Evolutionary conservation across 2,797 vertebrate species (phyloP).

Genomic region (Microchirus variegatus): DNA sequence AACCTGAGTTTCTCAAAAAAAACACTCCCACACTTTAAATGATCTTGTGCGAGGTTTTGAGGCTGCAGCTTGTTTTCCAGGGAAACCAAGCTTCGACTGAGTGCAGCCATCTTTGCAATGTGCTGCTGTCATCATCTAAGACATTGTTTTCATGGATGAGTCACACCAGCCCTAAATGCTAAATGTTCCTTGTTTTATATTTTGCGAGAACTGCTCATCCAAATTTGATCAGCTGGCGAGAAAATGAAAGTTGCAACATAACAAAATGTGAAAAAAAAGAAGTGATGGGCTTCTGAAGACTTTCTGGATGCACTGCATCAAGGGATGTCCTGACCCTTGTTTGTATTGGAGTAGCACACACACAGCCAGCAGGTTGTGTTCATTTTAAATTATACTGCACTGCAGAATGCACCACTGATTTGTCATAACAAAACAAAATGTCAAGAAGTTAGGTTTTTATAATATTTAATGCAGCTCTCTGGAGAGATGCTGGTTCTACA

Average conservation of each 20-base stretch:
- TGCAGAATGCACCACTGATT: slow-evolving; percentile 57
- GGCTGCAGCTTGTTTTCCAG: background rate
- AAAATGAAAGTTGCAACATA: background rate
- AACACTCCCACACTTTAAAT: background rate
- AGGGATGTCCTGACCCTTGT: slow-evolving; percentile 12
- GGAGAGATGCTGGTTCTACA: slow-evolving; percentile 32
- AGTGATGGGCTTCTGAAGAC: background rate
- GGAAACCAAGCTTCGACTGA: background rate
- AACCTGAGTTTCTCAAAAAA: background rate
- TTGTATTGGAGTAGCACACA: slow-evolving; percentile 53
- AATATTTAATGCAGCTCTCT: slow-evolving; percentile 57
- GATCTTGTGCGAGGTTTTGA: background rate
- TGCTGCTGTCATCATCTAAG: background rate
- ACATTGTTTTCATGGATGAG: background rate
- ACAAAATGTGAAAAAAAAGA: background rate
- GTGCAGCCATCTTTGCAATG: background rate
- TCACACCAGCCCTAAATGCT: background rate
- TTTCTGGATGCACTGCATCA: slow-evolving; percentile 26
- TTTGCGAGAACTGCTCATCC: background rate
- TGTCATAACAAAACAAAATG: slow-evolving; percentile 58
- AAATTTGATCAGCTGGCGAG: background rate
- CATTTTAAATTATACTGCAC: slow-evolving; percentile 51
- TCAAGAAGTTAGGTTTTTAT: slow-evolving; percentile 52
- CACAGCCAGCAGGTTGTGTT: slow-evolving; percentile 46
- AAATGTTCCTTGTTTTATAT: background rate